These are phyloP conservation scores for Laticauda laticaudata DNA, from an alignment of 2,113 vertebrate genomes.

Conservation along the genomic window DNA sequence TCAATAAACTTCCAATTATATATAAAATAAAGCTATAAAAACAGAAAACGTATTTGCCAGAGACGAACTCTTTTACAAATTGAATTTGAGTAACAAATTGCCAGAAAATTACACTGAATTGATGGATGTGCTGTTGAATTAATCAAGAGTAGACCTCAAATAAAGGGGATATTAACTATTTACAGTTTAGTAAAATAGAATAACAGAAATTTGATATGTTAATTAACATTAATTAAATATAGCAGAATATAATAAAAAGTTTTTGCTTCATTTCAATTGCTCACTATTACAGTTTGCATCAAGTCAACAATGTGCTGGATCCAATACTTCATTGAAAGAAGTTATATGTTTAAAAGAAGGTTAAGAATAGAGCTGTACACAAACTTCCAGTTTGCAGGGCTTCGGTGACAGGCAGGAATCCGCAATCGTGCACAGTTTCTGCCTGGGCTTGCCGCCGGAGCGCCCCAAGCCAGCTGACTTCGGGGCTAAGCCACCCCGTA, in stretches of 20 bases:
- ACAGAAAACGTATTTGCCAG: background rate
- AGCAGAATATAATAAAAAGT: background rate
- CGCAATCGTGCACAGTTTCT: too few species aligned
- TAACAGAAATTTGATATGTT: background rate
- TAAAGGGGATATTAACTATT: background rate
- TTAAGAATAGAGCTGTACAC: background rate
- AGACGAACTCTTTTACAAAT: background rate
- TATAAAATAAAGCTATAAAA: background rate
- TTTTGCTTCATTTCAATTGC: background rate
- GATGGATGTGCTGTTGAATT: background rate
- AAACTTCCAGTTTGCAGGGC: too few species aligned
- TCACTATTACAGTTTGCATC: background rate
- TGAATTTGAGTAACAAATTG: background rate
- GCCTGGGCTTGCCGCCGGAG: too few species aligned
- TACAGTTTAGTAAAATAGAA: background rate
- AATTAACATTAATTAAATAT: background rate
- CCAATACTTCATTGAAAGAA: background rate
- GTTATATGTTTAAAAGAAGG: background rate
- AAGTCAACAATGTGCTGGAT: background rate
- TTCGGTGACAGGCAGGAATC: too few species aligned
- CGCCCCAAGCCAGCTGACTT: too few species aligned
- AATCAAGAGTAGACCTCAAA: background rate
- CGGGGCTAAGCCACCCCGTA: too few species aligned
- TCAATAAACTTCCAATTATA: background rate
- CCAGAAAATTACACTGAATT: background rate